These are phyloP conservation scores for Albula glossodonta DNA, from an alignment of 2,113 vertebrate species.

Conservation along the genomic window DNA sequence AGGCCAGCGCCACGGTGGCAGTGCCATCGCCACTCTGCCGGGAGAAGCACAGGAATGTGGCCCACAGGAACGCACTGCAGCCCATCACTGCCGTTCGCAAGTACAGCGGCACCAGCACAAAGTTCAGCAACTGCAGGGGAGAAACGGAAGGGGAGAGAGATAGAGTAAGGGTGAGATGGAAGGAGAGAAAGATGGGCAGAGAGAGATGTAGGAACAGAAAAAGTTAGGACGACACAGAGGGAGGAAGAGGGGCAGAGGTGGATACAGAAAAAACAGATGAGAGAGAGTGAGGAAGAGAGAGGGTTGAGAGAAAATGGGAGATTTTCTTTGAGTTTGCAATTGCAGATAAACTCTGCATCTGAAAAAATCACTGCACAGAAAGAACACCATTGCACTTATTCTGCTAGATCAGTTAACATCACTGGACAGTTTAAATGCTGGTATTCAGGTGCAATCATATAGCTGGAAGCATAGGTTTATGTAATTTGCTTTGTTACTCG, in stretches of 20 bases:
- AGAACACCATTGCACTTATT: too few species aligned
- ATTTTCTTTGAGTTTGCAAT: neutral
- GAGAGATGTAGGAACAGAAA: constrained; percentile 53
- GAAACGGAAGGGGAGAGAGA: neutral
- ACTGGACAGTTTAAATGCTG: too few species aligned
- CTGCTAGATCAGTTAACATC: too few species aligned
- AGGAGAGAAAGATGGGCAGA: neutral
- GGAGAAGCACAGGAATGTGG: constrained; percentile 87
- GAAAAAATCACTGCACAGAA: neutral
- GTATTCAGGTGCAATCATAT: too few species aligned
- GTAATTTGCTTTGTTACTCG: too few species aligned
- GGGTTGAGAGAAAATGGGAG: neutral
- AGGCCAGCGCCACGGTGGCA: constrained; percentile 63
- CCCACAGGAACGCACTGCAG: constrained; percentile 88
- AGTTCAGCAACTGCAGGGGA: constrained; percentile 82
- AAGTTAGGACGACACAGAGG: constrained; percentile 54
- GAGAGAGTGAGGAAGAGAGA: neutral
- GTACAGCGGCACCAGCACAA: constrained; percentile 79
- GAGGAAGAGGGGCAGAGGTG: neutral
- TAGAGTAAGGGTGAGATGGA: too few species aligned
- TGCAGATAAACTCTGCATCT: neutral
- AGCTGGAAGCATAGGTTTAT: too few species aligned
- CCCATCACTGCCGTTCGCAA: constrained; percentile 85
- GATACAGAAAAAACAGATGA: too few species aligned
- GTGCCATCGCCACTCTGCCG: constrained; percentile 83